Evolutionary conservation across 2,888 invertebrate genomes (phyloP).

Genomic region (Chaetoderma sp.): DNA sequence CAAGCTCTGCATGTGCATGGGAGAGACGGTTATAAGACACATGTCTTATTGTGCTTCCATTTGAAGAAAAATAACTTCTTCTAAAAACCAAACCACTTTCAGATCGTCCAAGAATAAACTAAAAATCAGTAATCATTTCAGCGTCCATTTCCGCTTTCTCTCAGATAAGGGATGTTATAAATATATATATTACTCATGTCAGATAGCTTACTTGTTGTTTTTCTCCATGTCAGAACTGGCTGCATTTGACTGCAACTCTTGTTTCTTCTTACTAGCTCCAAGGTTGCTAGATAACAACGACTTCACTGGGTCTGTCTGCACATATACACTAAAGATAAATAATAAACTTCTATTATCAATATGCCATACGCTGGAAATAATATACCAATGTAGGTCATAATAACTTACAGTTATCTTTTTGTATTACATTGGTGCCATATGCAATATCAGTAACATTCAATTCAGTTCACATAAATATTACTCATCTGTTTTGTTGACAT

Average conservation of each 20-base stretch:
- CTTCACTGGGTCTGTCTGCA: slow-evolving; percentile 46
- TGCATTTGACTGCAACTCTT: slow-evolving; percentile 21
- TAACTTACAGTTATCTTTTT: no score
- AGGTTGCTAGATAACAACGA: slow-evolving; percentile 30
- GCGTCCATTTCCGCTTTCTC: background rate
- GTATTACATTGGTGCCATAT: no score
- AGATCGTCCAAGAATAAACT: background rate
- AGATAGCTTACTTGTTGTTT: slow-evolving; percentile 43
- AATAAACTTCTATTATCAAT: background rate
- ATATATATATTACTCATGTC: background rate
- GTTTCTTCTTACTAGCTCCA: slow-evolving; percentile 17
- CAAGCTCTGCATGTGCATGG: no score
- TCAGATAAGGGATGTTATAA: background rate
- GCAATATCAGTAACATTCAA: no score
- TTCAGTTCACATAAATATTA: no score
- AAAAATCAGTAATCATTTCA: background rate
- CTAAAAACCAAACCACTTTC: background rate
- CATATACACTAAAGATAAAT: slow-evolving; percentile 41
- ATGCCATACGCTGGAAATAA: no score
- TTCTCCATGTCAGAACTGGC: slow-evolving; percentile 41
- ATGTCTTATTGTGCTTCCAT: no score
- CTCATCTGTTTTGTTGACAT: no score
- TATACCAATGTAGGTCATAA: no score
- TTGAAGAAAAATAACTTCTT: background rate
- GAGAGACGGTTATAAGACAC: no score